Evolutionary conservation across 2,888 invertebrate genomes (phyloP), one percentile per base, ranked within the genome.

Genomic region (Tetheella fluctuosa): DNA sequence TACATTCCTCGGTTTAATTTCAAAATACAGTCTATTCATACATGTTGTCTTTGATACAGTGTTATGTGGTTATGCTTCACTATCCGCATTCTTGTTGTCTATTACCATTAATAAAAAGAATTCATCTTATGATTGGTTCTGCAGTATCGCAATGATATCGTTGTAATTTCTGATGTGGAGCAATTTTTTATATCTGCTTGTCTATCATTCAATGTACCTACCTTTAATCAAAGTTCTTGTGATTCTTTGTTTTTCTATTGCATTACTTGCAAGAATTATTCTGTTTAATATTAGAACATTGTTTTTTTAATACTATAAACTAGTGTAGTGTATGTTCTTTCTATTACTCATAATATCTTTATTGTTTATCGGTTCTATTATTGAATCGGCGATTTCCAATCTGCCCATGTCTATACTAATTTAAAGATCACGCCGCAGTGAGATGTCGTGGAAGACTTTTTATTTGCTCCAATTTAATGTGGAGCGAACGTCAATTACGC

Each of bases 61-160:
- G 23, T 58, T 48, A 58, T 61, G 58, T 68, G 62, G 69, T 68
- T 63, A 52, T 59, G 65, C 62, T 65, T 70, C 28, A 64, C 67
- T 75, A 78, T 82, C 86, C 83, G 84, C 83, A 80, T 85, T 84
- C 80, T 70, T 64, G 30, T 42, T 61, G 53, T 67, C 59, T 57
- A 74, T 77, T 77, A 74, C 68, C 70, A 75, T 76, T 70, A 71
- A 76, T 69, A 59, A 71, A 75, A 69, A 59, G 70, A 57, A 61
- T 59, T 55, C 57, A 62, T 59, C 20, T 12, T 60, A 42, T 68
- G 52, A 64, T 69, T 65, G 63, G 60, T 62, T 60, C 56, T 39
- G 15, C 28, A 52, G 52, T 54, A 42, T 52, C 54, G 42, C 30
- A 28, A 59, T 58, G 52, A 20, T 58, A 20, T 58, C 54, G 30